Evolutionary conservation across 2,797 vertebrate species (phyloP).

Genomic region (Lagorchestes hirsutus): DNA sequence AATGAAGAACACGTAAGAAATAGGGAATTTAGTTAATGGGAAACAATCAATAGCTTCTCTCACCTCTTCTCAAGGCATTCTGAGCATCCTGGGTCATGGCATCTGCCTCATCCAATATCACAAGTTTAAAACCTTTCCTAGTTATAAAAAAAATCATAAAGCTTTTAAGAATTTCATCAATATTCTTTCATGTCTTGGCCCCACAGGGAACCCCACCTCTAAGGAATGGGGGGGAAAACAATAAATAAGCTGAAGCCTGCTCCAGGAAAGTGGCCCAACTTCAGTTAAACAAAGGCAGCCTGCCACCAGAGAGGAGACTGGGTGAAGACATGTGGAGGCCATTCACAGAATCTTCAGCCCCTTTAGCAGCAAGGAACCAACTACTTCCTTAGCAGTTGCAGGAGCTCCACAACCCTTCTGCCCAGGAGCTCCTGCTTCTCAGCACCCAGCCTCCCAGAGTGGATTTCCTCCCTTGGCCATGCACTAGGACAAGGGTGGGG

Average conservation of each 20-base stretch:
- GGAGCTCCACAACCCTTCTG: neutral
- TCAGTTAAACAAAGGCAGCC: neutral
- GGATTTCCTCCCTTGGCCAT: too few species aligned
- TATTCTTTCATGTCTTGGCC: neutral
- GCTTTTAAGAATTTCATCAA: neutral
- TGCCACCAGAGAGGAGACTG: neutral
- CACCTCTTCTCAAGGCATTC: constrained; percentile 97
- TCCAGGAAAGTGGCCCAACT: too few species aligned
- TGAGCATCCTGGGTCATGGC: constrained; percentile 99
- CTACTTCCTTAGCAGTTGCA: neutral
- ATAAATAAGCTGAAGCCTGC: neutral
- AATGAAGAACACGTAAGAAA: neutral
- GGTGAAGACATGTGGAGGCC: neutral
- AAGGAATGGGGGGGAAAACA: neutral
- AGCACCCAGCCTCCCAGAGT: neutral
- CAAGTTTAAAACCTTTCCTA: constrained; percentile 98
- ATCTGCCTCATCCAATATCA: constrained; percentile 98
- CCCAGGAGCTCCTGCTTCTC: neutral
- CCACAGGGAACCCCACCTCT: neutral
- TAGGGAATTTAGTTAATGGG: rapidly evolving
- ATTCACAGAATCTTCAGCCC: neutral
- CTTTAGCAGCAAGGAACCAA: neutral
- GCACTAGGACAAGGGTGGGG: neutral
- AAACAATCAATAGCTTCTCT: constrained; percentile 68
- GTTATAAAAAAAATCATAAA: neutral